Evolutionary conservation across 1,140 invertebrate genomes (phyloP), one percentile per base, ranked within the genome.

Genomic region (Plodia interpunctella): DNA sequence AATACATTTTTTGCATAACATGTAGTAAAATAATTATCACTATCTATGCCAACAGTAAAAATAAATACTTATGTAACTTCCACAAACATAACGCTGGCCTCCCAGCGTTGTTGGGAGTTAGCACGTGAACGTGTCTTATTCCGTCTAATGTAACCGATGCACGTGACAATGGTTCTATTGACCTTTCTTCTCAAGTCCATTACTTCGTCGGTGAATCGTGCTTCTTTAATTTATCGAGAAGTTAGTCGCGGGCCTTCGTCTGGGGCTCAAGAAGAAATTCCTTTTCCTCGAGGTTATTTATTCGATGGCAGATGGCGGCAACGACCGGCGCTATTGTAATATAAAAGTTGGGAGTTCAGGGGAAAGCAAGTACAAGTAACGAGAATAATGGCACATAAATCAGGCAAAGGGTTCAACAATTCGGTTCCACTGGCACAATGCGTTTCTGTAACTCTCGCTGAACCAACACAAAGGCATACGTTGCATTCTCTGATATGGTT

Each of bases 221-320:
- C n/a, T 44, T 44, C 13, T 44, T 44, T n/a, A 44, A 44, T 44
- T 44, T 44, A 6, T 13, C 38, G 38, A 44, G 38, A 32, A 10
- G 30, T 32, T 32, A 10, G 6, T 1, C 30, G 11, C 9, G 30
- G 11, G 30, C 30, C 10, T 3, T 11, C 30, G 11, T 15, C 38
- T 44, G 15, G 15, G 15, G 38, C 13, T 15, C n/a, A 15, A 44
- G 38, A 44, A 15, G 38, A 44, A 44, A 53, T 53, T 53, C 20
- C 18, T 59, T 52, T 59, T 54, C 51, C 38, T 53, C 35, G 4
- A 59, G 30, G 52, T 60, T 63, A 69, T 66, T 62, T 71, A 68
- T 57, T 49, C 55, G 58, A 51, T 13, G 13, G 51, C 64, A 62
- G 63, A 57, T 63, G 62, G 64, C 68, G 50, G 52, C 35, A 68